These are phyloP conservation scores for Corella eumyota DNA, from an alignment of 23 tunicate genomes.

Conservation along the genomic window DNA sequence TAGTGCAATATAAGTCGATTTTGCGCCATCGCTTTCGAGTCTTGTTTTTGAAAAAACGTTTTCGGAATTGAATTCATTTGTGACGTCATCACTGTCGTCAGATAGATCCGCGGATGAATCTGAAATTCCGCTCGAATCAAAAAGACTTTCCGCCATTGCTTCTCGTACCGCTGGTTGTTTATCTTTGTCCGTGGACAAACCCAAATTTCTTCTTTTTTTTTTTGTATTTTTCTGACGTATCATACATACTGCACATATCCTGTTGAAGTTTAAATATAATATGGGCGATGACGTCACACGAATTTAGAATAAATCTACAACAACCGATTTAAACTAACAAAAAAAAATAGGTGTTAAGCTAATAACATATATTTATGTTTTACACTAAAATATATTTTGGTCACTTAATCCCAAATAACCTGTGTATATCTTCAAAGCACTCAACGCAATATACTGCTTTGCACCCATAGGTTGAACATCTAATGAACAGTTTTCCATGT, in stretches of 20 bases:
- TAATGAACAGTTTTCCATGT: slow-evolving; percentile 23
- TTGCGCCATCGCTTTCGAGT: slow-evolving; percentile 1
- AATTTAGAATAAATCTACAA: no score
- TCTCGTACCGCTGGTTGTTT: not conserved
- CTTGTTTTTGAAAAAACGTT: not conserved
- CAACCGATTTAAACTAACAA: no score
- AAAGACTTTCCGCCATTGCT: slow-evolving; percentile 18
- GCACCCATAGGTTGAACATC: slow-evolving; percentile 55
- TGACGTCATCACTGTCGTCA: not conserved
- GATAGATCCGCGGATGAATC: slow-evolving; percentile 63
- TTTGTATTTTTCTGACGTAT: slow-evolving; percentile 9
- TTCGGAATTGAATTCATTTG: slow-evolving; percentile 16
- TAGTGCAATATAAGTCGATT: not conserved
- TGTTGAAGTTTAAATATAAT: slow-evolving; percentile 2
- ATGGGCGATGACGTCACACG: no score
- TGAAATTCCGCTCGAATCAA: slow-evolving; percentile 81
- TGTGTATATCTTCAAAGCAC: slow-evolving; percentile 74
- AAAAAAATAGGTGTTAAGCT: no score
- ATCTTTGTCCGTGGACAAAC: slow-evolving; percentile 17
- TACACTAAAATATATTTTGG: no score
- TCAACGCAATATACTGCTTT: slow-evolving; percentile 48
- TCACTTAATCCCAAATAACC: slow-evolving; percentile 23
- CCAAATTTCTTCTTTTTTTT: slow-evolving; percentile 23
- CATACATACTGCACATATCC: slow-evolving; percentile 58
- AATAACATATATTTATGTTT: no score